Evolutionary conservation across 2,113 vertebrate genomes (phyloP).

Genomic region (Carlito syrichta): DNA sequence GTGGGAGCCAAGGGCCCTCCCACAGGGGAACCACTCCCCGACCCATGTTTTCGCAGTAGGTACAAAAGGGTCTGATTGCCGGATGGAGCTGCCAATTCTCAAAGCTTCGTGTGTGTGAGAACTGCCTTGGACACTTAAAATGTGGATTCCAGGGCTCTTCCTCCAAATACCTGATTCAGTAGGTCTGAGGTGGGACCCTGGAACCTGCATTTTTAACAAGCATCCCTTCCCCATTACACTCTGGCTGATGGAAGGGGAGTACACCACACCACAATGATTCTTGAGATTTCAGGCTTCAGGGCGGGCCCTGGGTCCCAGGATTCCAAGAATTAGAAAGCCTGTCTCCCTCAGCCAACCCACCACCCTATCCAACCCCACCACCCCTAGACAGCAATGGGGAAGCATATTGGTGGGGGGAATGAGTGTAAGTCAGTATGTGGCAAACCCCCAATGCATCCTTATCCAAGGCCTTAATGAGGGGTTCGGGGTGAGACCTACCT

Average conservation of each 20-base stretch:
- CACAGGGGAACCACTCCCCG: background rate
- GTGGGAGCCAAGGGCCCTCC: background rate
- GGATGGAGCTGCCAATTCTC: background rate
- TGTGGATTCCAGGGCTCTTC: background rate
- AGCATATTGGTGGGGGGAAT: no score
- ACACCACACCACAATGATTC: background rate
- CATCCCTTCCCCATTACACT: background rate
- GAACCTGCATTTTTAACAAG: background rate
- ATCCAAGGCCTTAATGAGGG: background rate
- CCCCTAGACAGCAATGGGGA: background rate
- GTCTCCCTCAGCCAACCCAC: background rate
- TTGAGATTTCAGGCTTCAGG: background rate
- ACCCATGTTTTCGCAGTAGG: background rate
- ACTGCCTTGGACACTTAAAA: background rate
- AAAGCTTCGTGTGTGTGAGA: background rate
- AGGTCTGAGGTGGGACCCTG: background rate
- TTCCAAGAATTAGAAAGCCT: background rate
- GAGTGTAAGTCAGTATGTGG: background rate
- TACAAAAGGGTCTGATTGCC: background rate
- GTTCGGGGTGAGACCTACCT: slow-evolving; percentile 79
- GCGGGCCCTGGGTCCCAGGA: background rate
- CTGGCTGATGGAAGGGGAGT: background rate
- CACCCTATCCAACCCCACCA: background rate
- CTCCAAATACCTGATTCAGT: background rate
- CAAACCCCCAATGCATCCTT: background rate